A percentile compares a stretch with the other conserved stretches of the same genome.
Evolutionary conservation across 2,888 invertebrate genomes (phyloP).

Genomic region (Acleris emargana): DNA sequence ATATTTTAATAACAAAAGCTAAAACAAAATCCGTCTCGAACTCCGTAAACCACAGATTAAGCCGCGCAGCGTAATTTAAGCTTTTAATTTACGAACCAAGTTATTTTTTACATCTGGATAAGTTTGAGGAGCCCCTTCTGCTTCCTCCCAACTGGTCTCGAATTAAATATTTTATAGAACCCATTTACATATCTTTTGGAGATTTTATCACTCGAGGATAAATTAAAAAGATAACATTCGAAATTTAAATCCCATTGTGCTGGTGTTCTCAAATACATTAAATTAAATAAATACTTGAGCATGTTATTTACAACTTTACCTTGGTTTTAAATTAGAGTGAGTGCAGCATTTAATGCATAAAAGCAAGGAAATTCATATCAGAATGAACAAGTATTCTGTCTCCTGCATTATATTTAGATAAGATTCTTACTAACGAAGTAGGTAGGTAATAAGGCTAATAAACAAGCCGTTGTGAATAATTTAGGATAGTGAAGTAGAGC

Average conservation of each 20-base stretch:
- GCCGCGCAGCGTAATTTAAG: slow-evolving; percentile 55
- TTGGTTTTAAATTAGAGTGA: background rate
- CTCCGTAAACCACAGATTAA: slow-evolving; percentile 7
- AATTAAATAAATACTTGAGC: slow-evolving; percentile 19
- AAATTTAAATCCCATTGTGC: slow-evolving; percentile 34
- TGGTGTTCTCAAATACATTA: slow-evolving; percentile 23
- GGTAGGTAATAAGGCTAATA: no score
- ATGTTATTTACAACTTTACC: slow-evolving; percentile 6
- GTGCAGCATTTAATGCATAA: no score
- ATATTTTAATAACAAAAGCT: slow-evolving; percentile 67
- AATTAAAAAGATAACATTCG: slow-evolving; percentile 34
- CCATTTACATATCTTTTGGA: slow-evolving; percentile 33
- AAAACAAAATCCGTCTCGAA: slow-evolving; percentile 59
- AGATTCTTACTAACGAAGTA: no score
- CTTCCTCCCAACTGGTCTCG: slow-evolving; percentile 47
- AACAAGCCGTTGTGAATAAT: no score
- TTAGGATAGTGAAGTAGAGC: no score
- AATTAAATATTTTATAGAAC: slow-evolving; percentile 37
- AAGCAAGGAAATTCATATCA: no score
- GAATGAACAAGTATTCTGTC: no score
- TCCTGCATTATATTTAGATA: no score
- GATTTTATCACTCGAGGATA: slow-evolving; percentile 33
- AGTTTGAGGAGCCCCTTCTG: slow-evolving; percentile 49
- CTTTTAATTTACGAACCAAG: slow-evolving; percentile 67
- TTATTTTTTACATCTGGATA: slow-evolving; percentile 61